A percentile compares a stretch with the other conserved stretches of the same genome.
These are phyloP conservation scores for Gandaritis pyraliata DNA, from an alignment of 2,888 invertebrate genomes.

Conservation along the genomic window DNA sequence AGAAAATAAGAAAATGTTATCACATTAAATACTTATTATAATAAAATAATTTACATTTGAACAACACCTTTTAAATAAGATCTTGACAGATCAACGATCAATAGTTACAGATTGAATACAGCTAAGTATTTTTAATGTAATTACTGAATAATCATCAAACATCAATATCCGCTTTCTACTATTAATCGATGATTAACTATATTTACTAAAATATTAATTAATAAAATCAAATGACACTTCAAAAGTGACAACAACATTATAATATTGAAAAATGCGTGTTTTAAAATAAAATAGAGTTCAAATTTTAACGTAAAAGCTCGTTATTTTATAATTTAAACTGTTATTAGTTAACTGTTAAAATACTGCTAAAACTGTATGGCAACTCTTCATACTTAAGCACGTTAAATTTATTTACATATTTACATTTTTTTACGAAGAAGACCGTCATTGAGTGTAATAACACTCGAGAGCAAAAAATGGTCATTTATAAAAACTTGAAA, in stretches of 20 bases:
- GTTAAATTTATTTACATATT: slow-evolving; percentile 49
- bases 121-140: background rate
- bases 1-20: slow-evolving; percentile 42
- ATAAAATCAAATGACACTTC: slow-evolving; percentile 24
- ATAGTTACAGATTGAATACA: slow-evolving; percentile 30
- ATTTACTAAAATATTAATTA: slow-evolving; percentile 23
- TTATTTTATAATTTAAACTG: slow-evolving; percentile 51
- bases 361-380: slow-evolving; percentile 61
- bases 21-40: slow-evolving; percentile 51
- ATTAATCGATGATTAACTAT: slow-evolving; percentile 27
- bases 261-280: slow-evolving; percentile 10
- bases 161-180: slow-evolving; percentile 32
- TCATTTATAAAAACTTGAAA: too few species aligned
- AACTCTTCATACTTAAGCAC: slow-evolving; percentile 61
- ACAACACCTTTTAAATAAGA: slow-evolving; percentile 50
- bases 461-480: too few species aligned
- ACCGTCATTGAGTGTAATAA: too few species aligned
- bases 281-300: slow-evolving; percentile 35
- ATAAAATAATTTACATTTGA: slow-evolving; percentile 56
- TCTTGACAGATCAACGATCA: slow-evolving; percentile 32
- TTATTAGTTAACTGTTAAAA: slow-evolving; percentile 42
- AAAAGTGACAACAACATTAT: slow-evolving; percentile 28
- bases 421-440: slow-evolving; percentile 44
- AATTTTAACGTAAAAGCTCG: slow-evolving; percentile 60
- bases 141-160: slow-evolving; percentile 18